A percentile compares a stretch with the other conserved stretches of the same genome.
phyloP scores from a whole-genome alignment of 2,113 vertebrate genomes.

The Struthio camelus region DNA sequence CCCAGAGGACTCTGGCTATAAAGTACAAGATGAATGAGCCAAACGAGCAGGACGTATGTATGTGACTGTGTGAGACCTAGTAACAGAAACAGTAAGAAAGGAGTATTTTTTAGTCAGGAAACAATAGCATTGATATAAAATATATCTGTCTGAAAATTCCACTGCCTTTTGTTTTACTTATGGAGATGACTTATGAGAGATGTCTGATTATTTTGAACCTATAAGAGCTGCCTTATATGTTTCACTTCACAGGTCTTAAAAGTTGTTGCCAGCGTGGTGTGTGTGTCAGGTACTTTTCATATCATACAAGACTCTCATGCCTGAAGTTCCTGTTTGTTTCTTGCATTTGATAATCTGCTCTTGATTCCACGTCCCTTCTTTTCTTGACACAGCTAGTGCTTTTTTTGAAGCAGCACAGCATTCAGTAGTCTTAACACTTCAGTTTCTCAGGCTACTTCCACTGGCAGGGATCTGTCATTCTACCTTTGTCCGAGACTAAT shows the following conservation, averaged over 20 bases:
- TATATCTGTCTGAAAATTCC: background rate
- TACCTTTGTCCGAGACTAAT: background rate
- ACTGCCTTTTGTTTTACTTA: background rate
- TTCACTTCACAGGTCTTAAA: background rate
- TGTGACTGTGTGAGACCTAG: background rate
- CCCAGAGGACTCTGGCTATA: background rate
- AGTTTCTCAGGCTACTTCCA: background rate
- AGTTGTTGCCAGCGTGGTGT: background rate
- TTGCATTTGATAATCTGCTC: background rate
- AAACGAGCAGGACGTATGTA: background rate
- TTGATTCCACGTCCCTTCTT: background rate
- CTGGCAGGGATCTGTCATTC: background rate
- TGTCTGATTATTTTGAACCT: background rate
- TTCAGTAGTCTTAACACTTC: background rate
- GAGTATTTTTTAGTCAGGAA: background rate
- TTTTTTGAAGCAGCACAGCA: background rate
- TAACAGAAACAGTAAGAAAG: background rate
- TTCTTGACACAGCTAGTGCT: background rate
- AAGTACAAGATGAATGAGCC: background rate
- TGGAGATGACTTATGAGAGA: background rate
- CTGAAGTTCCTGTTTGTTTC: background rate
- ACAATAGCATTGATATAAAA: background rate
- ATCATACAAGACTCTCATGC: background rate
- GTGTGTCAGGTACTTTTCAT: background rate
- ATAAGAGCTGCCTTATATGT: background rate